Conservation (phyloP, 1,140 invertebrate genomes). For the Drosophila azteca region DNA sequence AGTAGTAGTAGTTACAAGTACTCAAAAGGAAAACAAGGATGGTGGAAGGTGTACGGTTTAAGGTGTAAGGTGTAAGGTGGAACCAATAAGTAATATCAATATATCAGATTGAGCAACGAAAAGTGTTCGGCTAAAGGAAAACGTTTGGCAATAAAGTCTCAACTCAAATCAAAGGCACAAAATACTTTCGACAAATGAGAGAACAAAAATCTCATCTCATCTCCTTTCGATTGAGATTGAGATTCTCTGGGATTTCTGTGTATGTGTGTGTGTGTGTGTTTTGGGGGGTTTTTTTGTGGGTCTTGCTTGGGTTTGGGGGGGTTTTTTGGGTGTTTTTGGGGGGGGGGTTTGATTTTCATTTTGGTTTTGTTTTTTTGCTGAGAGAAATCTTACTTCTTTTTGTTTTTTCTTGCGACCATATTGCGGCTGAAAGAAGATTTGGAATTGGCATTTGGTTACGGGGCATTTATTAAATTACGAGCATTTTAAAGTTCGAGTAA, state of each 20-base stretch:
- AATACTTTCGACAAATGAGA: slow-evolving; percentile 13
- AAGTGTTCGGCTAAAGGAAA: slow-evolving; percentile 39
- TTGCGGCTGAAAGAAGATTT: slow-evolving; percentile 84
- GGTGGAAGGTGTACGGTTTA: slow-evolving; percentile 9
- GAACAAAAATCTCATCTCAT: slow-evolving; percentile 33
- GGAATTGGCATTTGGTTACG: slow-evolving; percentile 65
- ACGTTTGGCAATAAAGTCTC: slow-evolving; percentile 58
- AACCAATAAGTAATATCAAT: background rate
- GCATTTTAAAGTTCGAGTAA: slow-evolving; percentile 39
- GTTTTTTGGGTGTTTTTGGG: slow-evolving; percentile 31
- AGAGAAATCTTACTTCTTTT: slow-evolving; percentile 94
- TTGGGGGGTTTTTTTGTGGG: slow-evolving; percentile 1
- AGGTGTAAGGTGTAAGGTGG: background rate
- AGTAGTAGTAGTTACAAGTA: too few relatives aligned
- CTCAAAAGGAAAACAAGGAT: background rate
- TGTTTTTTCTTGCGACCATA: slow-evolving; percentile 97
- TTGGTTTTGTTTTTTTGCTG: slow-evolving; percentile 48
- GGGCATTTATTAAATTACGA: slow-evolving; percentile 35
- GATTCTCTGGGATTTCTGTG: slow-evolving; percentile 18
- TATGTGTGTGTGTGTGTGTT: slow-evolving; percentile 22
- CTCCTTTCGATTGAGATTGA: slow-evolving; percentile 35
- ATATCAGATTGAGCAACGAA: slow-evolving; percentile 30
- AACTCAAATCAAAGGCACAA: slow-evolving; percentile 45
- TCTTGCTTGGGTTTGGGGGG: slow-evolving; percentile 10
- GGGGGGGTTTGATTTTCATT: slow-evolving; percentile 23